Evolutionary conservation across 2,797 vertebrate genomes (phyloP).

Genomic region (Otus scops): DNA sequence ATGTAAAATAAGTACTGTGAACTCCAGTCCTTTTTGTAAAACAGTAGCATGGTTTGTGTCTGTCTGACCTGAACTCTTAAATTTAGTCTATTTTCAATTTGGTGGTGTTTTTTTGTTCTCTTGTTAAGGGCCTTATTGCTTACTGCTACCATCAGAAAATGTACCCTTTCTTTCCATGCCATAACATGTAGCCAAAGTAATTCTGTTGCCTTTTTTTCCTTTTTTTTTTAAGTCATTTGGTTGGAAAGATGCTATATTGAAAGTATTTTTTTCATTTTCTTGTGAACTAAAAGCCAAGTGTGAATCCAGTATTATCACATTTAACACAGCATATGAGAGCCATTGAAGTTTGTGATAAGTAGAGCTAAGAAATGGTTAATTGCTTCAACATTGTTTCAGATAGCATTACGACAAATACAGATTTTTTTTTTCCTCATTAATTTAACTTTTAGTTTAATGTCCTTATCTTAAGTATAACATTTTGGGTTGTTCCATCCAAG

Average conservation of each 20-base stretch:
- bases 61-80: background rate
- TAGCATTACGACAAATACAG: background rate
- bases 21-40: background rate
- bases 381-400: background rate
- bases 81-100: background rate
- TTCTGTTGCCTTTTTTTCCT: background rate
- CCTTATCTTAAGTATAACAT: background rate
- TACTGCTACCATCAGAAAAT: background rate
- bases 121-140: background rate
- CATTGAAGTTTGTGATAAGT: background rate
- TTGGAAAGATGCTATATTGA: background rate
- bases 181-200: background rate
- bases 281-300: background rate
- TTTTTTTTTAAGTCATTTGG: fast-evolving
- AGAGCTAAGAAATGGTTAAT: background rate
- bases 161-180: background rate
- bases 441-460: background rate
- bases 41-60: background rate
- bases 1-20: background rate
- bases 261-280: background rate
- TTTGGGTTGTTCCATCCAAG: background rate
- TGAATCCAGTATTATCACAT: background rate
- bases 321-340: background rate
- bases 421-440: background rate
- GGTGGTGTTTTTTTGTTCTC: fast-evolving